Conservation (phyloP, 2,113 vertebrate species). For the Ailurus styani region DNA sequence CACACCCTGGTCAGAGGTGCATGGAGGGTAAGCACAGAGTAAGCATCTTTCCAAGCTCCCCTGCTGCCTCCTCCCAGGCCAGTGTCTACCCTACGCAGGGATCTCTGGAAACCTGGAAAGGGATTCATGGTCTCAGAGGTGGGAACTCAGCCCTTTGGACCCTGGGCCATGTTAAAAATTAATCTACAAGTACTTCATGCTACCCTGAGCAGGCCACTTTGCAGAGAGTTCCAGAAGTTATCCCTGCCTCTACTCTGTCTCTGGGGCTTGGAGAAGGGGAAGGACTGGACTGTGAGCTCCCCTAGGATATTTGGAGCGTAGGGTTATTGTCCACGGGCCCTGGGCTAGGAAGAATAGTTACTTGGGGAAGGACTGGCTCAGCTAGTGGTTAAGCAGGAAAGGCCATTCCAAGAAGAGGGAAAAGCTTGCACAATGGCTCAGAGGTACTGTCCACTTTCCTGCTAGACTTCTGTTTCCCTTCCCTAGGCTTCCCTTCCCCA, state of each 20-base stretch:
- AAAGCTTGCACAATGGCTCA: neutral
- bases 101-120: neutral
- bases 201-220: neutral
- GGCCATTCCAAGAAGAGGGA: neutral
- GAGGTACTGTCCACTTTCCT: neutral
- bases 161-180: neutral
- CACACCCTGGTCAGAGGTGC: neutral
- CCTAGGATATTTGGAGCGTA: neutral
- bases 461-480: neutral
- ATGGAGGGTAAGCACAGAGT: fast-evolving
- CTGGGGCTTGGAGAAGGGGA: neutral
- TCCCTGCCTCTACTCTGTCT: neutral
- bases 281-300: neutral
- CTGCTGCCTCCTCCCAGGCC: neutral
- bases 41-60: neutral
- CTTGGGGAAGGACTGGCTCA: neutral
- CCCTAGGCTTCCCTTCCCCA: neutral
- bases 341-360: neutral
- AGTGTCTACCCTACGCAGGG: neutral
- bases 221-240: neutral
- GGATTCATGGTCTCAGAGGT: neutral
- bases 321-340: neutral
- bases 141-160: neutral
- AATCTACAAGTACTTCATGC: neutral
- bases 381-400: neutral